These are phyloP conservation scores for Lasioglossum malachurum DNA, from an alignment of 2,888 invertebrate species.

Conservation along the genomic window DNA sequence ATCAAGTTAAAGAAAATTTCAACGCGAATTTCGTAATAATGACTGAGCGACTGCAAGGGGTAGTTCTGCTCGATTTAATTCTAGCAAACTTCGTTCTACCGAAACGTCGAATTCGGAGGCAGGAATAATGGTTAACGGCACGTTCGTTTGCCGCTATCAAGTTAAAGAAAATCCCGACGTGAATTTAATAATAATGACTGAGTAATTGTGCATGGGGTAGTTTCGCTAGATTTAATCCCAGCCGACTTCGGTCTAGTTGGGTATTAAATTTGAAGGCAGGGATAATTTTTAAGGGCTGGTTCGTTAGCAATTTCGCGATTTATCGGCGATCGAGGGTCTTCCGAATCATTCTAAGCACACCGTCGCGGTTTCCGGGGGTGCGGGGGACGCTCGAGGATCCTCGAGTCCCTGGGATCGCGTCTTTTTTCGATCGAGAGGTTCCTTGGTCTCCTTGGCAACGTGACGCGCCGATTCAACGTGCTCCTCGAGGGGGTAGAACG, in stretches of 20 bases:
- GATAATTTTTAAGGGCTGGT: not conserved
- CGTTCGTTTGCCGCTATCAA: not conserved
- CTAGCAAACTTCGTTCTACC: not conserved
- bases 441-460: constrained; percentile 67
- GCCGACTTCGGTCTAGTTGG: not conserved
- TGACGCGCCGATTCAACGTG: constrained; percentile 32
- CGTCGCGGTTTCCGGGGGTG: not conserved
- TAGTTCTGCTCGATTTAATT: not conserved
- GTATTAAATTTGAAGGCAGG: not conserved
- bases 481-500: constrained; percentile 23
- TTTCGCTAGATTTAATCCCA: not conserved
- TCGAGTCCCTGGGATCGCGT: constrained; percentile 8
- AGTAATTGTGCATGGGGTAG: not conserved
- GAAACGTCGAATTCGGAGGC: not conserved
- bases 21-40: too few species aligned
- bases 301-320: not conserved
- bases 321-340: not conserved
- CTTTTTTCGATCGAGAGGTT: constrained; percentile 52
- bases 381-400: not conserved
- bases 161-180: not conserved
- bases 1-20: too few species aligned
- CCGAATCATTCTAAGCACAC: not conserved
- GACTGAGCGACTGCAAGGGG: too few species aligned
- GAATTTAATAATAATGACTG: not conserved
- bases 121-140: not conserved